Base-by-base conservation (phyloP, 1,140 invertebrate genomes). In the Drosophila tani region DNA sequence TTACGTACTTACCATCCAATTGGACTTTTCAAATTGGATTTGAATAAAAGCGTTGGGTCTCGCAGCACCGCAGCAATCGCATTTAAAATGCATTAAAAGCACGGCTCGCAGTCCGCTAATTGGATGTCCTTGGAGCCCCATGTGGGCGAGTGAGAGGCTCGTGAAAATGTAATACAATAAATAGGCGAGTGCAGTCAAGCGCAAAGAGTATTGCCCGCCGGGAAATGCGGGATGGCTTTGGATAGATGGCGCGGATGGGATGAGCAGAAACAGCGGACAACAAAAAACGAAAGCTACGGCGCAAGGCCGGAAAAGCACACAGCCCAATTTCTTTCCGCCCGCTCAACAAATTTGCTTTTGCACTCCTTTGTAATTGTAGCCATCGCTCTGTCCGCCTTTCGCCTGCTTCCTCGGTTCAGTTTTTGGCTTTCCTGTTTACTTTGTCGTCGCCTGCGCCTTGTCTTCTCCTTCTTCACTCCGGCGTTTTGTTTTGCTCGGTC, bases 401-500 rank as follows among this genome's bases (percentile, higher is more conserved):
- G 43, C 64, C 14, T 47, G 59, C 21, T 64, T 41, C 53, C 55
- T 60, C 57, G 63, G 65, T 65, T 40, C 63, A 43, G 45, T 63
- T 51, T 64, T 64, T 29, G 45, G 24, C 46, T 70, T 62, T 68
- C 45, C 63, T 79, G 75, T 79, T 87, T 79, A 83, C 76, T 74
- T 74, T 80, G 53, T 81, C 75, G 41, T 70, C 41, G 45, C 70
- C 43, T 85, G 50, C 32, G 56, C 46, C 79, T 49, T 81, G 47
- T 19, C 57, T 47, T 45, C 9, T 40, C 32, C 71, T 66, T 81
- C 53, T 45, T 21, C 49, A 77, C 76, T 87, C 49, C 15, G 29
- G 43, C 24, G 62, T 81, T 88, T 88, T 88, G 84, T 88, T 88
- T 88, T 88, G 84, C 81, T 88, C 81, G 65, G 47, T 58, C 76